Conservation (phyloP, 2,888 invertebrate genomes). For the Argyra leucocephala region DNA sequence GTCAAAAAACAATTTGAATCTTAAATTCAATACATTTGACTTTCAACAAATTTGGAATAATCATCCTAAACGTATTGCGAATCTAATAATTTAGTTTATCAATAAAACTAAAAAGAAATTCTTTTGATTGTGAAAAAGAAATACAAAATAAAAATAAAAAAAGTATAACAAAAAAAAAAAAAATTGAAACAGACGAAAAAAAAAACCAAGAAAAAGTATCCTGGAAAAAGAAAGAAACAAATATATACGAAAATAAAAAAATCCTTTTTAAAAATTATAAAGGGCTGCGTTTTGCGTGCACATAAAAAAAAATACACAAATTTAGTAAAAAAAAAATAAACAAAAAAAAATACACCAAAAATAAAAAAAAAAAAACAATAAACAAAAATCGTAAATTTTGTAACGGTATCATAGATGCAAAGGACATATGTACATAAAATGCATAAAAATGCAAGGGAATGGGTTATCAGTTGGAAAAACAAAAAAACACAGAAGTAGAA, state of each 20-base stretch:
- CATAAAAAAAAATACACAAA: not conserved
- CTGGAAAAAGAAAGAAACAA: conserved; percentile 21
- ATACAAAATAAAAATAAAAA: conserved; percentile 8
- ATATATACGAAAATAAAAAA: conserved; percentile 21
- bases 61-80: no score
- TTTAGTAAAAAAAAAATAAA: no score
- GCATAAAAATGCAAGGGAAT: not conserved
- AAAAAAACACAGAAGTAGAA: conserved; percentile 22
- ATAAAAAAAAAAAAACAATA: conserved; percentile 22
- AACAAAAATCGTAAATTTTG: conserved; percentile 19
- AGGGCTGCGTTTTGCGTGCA: conserved; percentile 8
- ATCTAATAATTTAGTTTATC: no score
- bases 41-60: no score
- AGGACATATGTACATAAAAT: conserved; percentile 7
- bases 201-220: conserved; percentile 13
- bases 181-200: no score
- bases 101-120: no score
- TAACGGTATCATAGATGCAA: conserved; percentile 23
- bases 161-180: not conserved
- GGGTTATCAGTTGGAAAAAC: conserved; percentile 10
- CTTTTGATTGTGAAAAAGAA: no score
- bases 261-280: conserved; percentile 22
- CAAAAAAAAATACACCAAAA: no score
- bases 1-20: no score
- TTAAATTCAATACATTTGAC: no score